Evolutionary conservation across 2,888 invertebrate species (phyloP).

Genomic region (Netelia inedita): DNA sequence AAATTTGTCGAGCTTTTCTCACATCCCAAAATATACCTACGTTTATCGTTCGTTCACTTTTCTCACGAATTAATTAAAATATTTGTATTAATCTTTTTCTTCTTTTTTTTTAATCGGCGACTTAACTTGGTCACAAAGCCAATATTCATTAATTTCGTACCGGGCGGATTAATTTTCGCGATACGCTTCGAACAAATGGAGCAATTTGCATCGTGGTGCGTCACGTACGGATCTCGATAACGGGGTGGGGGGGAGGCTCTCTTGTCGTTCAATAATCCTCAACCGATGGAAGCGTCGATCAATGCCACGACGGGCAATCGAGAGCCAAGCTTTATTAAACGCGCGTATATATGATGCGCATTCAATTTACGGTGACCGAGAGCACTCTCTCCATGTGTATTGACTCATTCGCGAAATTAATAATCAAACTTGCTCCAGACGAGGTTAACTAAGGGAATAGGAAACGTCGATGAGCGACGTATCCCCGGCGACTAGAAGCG

Average conservation of each 20-base stretch:
- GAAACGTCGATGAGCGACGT: background rate
- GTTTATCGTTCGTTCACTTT: background rate
- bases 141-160: too few relatives aligned
- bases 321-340: constrained; percentile 32
- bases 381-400: background rate
- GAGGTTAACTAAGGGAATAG: background rate
- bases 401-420: constrained; percentile 44
- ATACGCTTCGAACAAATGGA: background rate
- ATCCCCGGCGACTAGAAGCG: background rate
- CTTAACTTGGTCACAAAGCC: too few relatives aligned
- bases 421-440: constrained; percentile 26
- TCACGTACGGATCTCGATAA: background rate
- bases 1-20: constrained; percentile 2
- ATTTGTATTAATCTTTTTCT: too few relatives aligned
- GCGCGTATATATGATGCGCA: constrained; percentile 8
- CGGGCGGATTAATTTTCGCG: background rate
- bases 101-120: too few relatives aligned
- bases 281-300: constrained; percentile 20
- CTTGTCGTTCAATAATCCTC: constrained; percentile 32
- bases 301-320: constrained; percentile 2
- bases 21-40: background rate
- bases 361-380: constrained; percentile 8
- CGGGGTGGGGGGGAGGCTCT: background rate
- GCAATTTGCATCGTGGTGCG: background rate
- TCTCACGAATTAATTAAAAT: background rate